Evolutionary conservation across 2,888 invertebrate genomes (phyloP), one percentile per base, ranked within the genome.

Genomic region (Protonemura montana): DNA sequence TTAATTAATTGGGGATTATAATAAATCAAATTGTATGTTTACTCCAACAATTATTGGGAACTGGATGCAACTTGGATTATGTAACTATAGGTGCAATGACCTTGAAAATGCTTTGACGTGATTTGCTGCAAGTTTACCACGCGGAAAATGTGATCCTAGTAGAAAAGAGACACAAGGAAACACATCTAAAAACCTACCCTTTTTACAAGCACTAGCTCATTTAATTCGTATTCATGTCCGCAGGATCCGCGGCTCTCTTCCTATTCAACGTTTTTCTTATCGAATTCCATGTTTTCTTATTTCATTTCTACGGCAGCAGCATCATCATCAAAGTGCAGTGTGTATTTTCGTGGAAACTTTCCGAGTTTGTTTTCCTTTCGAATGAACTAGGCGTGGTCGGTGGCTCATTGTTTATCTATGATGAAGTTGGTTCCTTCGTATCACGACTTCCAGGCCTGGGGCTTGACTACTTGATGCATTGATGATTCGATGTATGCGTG

Each of bases 341-440:
- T 59, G 7, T 59, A 59, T 59, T 59, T 59, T 59, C 59, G 59
- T 59, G 13, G 59, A 59, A 59, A 59, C 59, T 59, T 59, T 59
- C 59, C 59, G 59, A 59, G 81, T 81, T 81, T 81, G 81, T 29
- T 81, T 30, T 81, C n/a, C 29, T 30, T 81, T 81, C 16, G 81
- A 81, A 30, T n/a, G n/a, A 30, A 29, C 25, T 81, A n/a, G 81
- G 81, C 81, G 81, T 81, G 29, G 81, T 29, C 21, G 28, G 59
- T 1, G 59, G 29, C 30, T 81, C 81, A 81, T 81, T 81, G 81
- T 81, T 81, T 81, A 81, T 81, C 81, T 81, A 81, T 81, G 30
- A 81, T n/a, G 59, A 59, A 59, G 59, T 59, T 13, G 59, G 59
- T 59, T 59, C 59, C 21, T 59, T 59, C 59, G 16, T 59, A 59